Evolutionary conservation across 2,797 vertebrate species (phyloP).

Genomic region (Argyrosomus regius): DNA sequence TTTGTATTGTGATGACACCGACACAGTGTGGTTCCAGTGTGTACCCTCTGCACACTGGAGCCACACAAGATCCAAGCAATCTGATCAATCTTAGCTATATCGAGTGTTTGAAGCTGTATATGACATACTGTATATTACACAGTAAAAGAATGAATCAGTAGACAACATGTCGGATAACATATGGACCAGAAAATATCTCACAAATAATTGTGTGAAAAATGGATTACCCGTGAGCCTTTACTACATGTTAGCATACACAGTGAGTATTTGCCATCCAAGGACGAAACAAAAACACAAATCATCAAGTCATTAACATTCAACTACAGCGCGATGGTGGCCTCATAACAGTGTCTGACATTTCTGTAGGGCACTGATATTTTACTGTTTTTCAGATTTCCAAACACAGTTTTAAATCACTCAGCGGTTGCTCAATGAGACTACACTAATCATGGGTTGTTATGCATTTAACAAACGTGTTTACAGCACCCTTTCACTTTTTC

Average conservation of each 20-base stretch:
- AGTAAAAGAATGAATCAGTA: not conserved
- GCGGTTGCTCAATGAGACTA: conserved; percentile 44
- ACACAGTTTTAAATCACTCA: conserved; percentile 43
- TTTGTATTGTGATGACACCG: no score
- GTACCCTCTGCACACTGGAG: not conserved
- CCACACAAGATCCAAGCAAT: not conserved
- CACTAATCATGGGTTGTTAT: conserved; percentile 42
- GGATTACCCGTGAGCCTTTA: not conserved
- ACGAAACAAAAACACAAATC: conserved; percentile 28
- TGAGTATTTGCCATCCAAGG: not conserved
- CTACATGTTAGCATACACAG: not conserved
- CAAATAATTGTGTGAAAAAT: not conserved
- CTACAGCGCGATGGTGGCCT: conserved; percentile 15
- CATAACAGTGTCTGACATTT: conserved; percentile 61
- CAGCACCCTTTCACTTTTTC: not conserved
- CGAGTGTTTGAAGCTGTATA: not conserved
- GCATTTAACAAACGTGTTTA: conserved; percentile 35
- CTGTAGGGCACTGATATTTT: conserved; percentile 49
- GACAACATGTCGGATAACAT: not conserved
- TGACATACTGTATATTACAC: not conserved
- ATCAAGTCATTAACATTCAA: conserved; percentile 55
- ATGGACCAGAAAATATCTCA: not conserved
- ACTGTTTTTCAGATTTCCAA: conserved; percentile 30
- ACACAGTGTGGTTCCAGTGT: no score
- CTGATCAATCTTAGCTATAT: no score